These are phyloP conservation scores for Cephalotes varians DNA, from an alignment of 2,888 invertebrate genomes.

Conservation along the genomic window DNA sequence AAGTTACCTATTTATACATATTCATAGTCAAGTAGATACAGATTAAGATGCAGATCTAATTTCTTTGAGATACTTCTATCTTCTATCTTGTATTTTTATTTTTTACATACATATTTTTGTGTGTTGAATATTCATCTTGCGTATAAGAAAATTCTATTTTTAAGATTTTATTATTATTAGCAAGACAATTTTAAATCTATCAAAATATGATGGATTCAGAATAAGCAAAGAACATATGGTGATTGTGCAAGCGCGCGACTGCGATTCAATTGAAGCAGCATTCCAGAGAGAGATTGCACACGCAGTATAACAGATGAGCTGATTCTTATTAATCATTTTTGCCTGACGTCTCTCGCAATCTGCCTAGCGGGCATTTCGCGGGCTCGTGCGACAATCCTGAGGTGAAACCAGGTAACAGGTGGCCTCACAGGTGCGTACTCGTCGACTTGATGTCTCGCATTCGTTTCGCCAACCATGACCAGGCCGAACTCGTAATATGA, in stretches of 20 bases:
- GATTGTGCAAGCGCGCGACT: constrained; percentile 45
- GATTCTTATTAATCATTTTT: constrained; percentile 69
- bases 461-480: constrained; percentile 59
- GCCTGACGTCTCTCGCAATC: constrained; percentile 62
- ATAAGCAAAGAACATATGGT: constrained; percentile 36
- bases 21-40: not conserved
- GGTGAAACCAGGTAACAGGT: constrained; percentile 63
- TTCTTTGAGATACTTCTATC: not conserved
- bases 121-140: not conserved
- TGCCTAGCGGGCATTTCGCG: constrained; percentile 44
- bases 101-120: not conserved
- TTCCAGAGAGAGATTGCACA: constrained; percentile 56
- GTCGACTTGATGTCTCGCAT: constrained; percentile 51
- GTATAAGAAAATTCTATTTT: not conserved
- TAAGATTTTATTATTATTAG: not conserved
- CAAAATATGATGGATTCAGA: constrained; percentile 40
- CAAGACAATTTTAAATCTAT: not conserved
- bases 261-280: constrained; percentile 65
- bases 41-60: not conserved
- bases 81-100: too few relatives aligned
- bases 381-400: constrained; percentile 50
- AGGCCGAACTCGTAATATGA: constrained; percentile 19
- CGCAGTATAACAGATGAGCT: constrained; percentile 50
- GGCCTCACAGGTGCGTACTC: constrained; percentile 51
- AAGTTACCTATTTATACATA: not conserved